Conservation (phyloP, 2,888 invertebrate species). For the Chelonus formosanus region DNA sequence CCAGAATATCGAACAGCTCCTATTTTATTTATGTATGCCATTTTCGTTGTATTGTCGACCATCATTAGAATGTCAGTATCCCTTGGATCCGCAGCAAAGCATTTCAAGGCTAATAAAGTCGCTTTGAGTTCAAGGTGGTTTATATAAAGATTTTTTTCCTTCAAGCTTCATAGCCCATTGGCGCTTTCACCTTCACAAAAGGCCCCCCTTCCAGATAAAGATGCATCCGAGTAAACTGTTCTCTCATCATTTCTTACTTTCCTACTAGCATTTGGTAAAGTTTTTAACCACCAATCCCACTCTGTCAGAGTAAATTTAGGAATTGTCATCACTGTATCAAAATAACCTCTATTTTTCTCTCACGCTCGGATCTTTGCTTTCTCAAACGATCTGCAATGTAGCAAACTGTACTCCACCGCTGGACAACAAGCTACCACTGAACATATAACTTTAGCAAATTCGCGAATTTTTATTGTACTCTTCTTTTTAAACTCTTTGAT, state of each 20-base stretch:
- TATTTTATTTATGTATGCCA: slow-evolving; percentile 41
- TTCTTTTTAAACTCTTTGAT: slow-evolving; percentile 22
- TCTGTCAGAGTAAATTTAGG: slow-evolving; percentile 21
- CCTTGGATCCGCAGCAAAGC: neutral
- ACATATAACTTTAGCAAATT: slow-evolving; percentile 33
- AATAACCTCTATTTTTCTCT: slow-evolving; percentile 18
- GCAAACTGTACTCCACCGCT: slow-evolving; percentile 31
- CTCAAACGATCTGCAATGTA: slow-evolving; percentile 30
- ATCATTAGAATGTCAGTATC: neutral
- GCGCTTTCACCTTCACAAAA: slow-evolving; percentile 33
- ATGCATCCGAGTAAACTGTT: slow-evolving; percentile 32
- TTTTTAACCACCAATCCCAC: slow-evolving; percentile 32
- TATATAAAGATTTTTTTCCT: slow-evolving; percentile 35
- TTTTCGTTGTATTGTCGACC: slow-evolving; percentile 42
- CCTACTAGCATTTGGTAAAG: slow-evolving; percentile 13
- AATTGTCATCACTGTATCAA: slow-evolving; percentile 31
- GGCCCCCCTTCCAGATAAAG: slow-evolving; percentile 33
- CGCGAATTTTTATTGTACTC: slow-evolving; percentile 25
- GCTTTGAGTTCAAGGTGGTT: slow-evolving; percentile 41
- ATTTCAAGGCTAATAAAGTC: slow-evolving; percentile 7
- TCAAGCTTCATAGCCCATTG: slow-evolving; percentile 33
- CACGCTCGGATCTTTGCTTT: slow-evolving; percentile 26
- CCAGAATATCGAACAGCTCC: slow-evolving; percentile 41
- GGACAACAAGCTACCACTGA: slow-evolving; percentile 27
- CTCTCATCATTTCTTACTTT: slow-evolving; percentile 27